Base-by-base conservation (phyloP, 2,113 vertebrate species). In the Delphinus delphis region DNA sequence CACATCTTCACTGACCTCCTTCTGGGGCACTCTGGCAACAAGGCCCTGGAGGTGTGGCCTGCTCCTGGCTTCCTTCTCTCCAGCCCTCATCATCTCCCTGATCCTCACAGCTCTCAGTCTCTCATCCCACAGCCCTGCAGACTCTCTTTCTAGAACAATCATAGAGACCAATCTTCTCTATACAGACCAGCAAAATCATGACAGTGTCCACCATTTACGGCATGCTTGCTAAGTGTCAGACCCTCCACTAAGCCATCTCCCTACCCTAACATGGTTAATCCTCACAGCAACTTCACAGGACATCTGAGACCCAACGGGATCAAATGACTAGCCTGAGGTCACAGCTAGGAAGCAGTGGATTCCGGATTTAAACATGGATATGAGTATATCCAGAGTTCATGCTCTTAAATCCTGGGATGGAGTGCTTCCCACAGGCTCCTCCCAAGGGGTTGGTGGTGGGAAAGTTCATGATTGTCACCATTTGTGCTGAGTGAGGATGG, bases 11-110 rank as follows among this genome's bases (percentile, higher is more conserved):
- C 18, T 21, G 20, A n/a, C 26, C 36, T 67, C 31, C 26, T 23
- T n/a, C 31, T 8, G 3, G 65, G 60, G 8, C 10, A 13, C 36
- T 25, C 31, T 25, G 63, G 18, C 0, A 6, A 2, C 17, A 5
- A 36, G 47, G 8, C 25, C 65, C 41, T 15, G 73, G 62, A 38
- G 55, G n/a, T 63, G 18, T 50, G 6, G 3, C 47, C 76, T 21
- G 76, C 67, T n/a, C 47, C 76, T 47, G 13, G 44, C 44, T 67
- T 76, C 86, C 58, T 65, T n/a, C 11, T 65, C 31, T 41, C 86
- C 36, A 55, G 36, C 21, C 77, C 44, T 63, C 14, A 8, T 20
- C 36, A 2, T 65, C 21, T 33, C 67, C 5, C 38, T 36, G 28
- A 28, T 21, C 33, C 60, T 67, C 44, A 9, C 15, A 53, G 14